Percentiles rank a stretch among this genome's conserved stretches.
These are phyloP conservation scores for Caenorhabditis imperialis DNA, from an alignment of 2,888 invertebrate species.

Conservation along the genomic window DNA sequence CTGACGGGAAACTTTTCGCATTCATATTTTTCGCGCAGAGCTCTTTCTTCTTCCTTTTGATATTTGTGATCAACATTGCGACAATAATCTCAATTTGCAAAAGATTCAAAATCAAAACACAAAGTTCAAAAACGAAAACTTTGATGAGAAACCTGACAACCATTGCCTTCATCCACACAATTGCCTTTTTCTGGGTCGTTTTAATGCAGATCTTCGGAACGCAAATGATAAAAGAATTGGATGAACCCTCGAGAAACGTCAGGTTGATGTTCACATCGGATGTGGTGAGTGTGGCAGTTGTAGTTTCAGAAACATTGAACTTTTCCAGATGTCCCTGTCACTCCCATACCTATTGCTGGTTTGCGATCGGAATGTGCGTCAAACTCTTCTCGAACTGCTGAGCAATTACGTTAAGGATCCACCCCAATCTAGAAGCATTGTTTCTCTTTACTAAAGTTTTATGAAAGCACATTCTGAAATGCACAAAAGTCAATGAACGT, in stretches of 20 bases:
- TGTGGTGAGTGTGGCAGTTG: neutral
- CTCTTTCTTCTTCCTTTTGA: neutral
- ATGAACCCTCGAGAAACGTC: neutral
- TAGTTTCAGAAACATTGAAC: no score
- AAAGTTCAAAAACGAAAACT: neutral
- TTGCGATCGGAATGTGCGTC: slow-evolving; percentile 6
- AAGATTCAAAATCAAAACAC: neutral
- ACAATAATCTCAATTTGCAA: neutral
- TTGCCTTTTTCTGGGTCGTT: slow-evolving; percentile 2
- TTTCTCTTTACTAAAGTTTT: no score
- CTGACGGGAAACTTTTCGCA: neutral
- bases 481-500: no score
- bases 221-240: neutral
- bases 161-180: slow-evolving; percentile 5
- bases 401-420: no score
- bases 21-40: neutral
- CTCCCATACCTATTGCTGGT: slow-evolving; percentile 10
- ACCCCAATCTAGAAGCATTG: no score
- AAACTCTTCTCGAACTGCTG: neutral
- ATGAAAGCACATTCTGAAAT: no score
- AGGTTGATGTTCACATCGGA: neutral
- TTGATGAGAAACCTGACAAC: slow-evolving; percentile 8
- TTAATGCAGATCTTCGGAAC: neutral
- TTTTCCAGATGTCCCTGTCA: slow-evolving; percentile 7
- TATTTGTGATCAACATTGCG: neutral